phyloP scores from a whole-genome alignment of 2,888 invertebrate genomes.

The Aleiodes alternator region DNA sequence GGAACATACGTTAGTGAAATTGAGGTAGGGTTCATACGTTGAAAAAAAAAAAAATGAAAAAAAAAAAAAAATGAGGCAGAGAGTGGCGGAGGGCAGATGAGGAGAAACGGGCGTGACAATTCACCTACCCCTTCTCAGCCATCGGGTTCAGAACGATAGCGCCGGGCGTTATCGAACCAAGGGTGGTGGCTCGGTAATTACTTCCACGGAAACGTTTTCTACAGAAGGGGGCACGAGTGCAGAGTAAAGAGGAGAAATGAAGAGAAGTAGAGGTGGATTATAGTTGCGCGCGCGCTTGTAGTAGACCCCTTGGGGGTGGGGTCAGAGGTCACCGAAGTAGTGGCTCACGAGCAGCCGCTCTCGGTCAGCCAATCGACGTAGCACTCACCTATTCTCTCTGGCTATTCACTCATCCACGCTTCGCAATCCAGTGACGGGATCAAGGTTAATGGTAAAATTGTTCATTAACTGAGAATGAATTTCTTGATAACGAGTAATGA shows the following conservation, averaged over 20 bases:
- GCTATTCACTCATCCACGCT: conserved; percentile 8
- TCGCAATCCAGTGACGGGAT: background rate
- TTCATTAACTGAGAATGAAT: background rate
- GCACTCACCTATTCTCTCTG: conserved; percentile 60
- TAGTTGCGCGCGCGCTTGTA: conserved; percentile 71
- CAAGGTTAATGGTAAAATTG: conserved; percentile 7
- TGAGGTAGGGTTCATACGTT: conserved; percentile 32
- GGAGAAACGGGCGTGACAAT: conserved; percentile 41
- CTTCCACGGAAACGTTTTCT: conserved; percentile 60
- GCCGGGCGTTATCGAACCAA: conserved; percentile 69
- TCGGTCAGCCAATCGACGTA: conserved; percentile 69
- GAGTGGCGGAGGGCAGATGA: conserved; percentile 48
- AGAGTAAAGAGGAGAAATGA: conserved; percentile 29
- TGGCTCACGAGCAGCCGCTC: conserved; percentile 60
- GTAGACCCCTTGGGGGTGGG: conserved; percentile 69
- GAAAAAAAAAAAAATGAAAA: background rate
- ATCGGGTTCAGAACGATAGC: conserved; percentile 55
- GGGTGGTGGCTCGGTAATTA: conserved; percentile 71
- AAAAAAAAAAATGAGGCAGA: background rate
- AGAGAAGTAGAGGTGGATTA: conserved; percentile 3
- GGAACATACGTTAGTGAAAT: conserved; percentile 44
- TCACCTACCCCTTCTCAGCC: background rate
- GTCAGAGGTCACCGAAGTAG: conserved; percentile 70
- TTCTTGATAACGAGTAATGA: no score
- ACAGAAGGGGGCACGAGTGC: conserved; percentile 41